Evolutionary conservation across 2,797 vertebrate species (phyloP).

Genomic region (Cebuella pygmaea): DNA sequence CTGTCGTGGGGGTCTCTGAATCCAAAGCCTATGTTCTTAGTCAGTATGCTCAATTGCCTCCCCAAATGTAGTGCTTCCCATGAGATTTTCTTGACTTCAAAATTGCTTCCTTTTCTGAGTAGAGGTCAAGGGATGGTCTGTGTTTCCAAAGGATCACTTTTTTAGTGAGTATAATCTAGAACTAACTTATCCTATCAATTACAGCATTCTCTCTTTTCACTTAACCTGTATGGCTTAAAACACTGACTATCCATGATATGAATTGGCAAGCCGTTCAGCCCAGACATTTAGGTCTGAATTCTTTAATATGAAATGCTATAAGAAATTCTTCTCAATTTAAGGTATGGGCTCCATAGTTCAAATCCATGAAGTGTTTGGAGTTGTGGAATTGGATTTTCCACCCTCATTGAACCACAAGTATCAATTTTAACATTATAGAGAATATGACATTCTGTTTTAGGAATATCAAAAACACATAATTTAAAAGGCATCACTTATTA

Average conservation of each 20-base stretch:
- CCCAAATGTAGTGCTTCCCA: not conserved
- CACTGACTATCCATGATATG: constrained; percentile 54
- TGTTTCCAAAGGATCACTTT: not conserved
- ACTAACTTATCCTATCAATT: not conserved
- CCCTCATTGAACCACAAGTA: constrained; percentile 38
- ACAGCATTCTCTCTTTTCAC: not conserved
- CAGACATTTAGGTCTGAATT: constrained; percentile 69
- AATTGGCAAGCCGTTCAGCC: constrained; percentile 11
- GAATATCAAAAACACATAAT: not conserved
- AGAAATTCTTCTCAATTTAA: constrained; percentile 48
- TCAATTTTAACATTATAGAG: constrained; percentile 51
- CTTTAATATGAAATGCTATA: not conserved
- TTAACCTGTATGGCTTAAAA: constrained; percentile 8
- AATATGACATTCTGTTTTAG: constrained; percentile 28
- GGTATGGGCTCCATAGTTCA: constrained; percentile 45
- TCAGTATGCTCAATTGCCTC: not conserved
- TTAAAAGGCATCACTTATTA: constrained; percentile 38
- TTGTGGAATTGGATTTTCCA: constrained; percentile 27
- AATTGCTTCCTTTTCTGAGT: not conserved
- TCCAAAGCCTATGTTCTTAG: not conserved
- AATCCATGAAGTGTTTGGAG: constrained; percentile 60
- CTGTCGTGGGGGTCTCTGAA: not conserved
- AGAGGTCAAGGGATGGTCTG: not conserved
- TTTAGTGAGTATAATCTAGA: not conserved
- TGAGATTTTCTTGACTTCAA: not conserved